phyloP scores from a whole-genome alignment of 2,113 vertebrate species.

The Malurus melanocephalus region DNA sequence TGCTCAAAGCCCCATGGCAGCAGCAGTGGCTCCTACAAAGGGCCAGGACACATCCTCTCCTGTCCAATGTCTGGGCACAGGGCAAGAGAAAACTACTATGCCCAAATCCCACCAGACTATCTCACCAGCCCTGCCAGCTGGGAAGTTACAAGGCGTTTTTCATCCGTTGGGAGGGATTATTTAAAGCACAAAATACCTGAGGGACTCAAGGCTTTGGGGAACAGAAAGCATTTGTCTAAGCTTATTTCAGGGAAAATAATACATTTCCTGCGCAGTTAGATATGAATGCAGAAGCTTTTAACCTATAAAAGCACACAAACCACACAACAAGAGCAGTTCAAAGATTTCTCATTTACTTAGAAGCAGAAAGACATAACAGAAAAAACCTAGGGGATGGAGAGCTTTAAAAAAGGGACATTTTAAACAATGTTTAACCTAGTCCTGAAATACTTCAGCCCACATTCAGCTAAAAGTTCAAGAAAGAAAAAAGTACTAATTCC shows the following conservation, averaged over 20 bases:
- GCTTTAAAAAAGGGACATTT: background rate
- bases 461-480: background rate
- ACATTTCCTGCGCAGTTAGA: background rate
- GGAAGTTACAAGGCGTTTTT: background rate
- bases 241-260: slow-evolving; percentile 20
- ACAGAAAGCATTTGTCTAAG: background rate
- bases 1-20: background rate
- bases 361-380: background rate
- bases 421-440: background rate
- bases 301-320: background rate
- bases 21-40: background rate
- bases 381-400: background rate
- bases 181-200: background rate
- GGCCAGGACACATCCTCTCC: background rate
- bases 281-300: slow-evolving; percentile 4
- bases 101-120: background rate
- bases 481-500: background rate
- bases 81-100: background rate
- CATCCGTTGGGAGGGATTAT: background rate
- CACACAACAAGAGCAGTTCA: background rate
- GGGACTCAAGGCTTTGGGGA: background rate
- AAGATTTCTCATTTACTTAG: slow-evolving; percentile 13
- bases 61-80: background rate
- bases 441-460: background rate
- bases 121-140: background rate